These are phyloP conservation scores for Triplophysa yarkandensis DNA, from an alignment of 2,797 vertebrate genomes.

Conservation along the genomic window DNA sequence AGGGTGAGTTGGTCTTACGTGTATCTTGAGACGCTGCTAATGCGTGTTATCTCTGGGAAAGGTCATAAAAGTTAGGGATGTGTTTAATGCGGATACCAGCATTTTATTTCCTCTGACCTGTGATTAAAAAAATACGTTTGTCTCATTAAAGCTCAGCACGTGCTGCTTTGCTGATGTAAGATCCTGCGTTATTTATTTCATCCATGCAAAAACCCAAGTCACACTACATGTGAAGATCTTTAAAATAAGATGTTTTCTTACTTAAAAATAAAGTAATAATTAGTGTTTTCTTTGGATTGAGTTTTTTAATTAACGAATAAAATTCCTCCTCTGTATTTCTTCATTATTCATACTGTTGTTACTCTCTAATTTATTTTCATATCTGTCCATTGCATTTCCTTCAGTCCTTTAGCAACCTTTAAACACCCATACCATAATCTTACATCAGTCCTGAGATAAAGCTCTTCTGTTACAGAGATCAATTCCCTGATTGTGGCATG, in stretches of 20 bases:
- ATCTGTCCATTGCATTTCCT: not conserved
- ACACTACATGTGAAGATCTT: conserved; percentile 17
- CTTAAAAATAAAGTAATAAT: not conserved
- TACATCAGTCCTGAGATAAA: not conserved
- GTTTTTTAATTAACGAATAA: not conserved
- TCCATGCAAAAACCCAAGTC: conserved; percentile 1
- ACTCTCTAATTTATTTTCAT: too few relatives aligned
- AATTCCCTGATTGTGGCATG: conserved; percentile 12
- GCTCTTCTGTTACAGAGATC: not conserved
- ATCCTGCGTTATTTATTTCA: not conserved
- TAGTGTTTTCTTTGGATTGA: not conserved
- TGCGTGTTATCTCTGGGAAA: conserved; percentile 1
- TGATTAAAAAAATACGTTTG: conserved; percentile 19
- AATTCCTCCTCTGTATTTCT: not conserved
- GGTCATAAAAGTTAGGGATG: not conserved
- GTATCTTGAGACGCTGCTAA: not conserved
- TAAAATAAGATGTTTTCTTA: conserved; percentile 5
- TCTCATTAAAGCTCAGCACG: conserved; percentile 9
- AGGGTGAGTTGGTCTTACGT: conserved; percentile 79
- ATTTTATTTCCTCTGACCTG: conserved; percentile 18
- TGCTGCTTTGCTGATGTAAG: not conserved
- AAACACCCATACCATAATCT: not conserved
- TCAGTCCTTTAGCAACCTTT: not conserved
- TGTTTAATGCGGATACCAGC: conserved; percentile 5
- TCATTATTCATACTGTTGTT: too few relatives aligned